Percentiles rank a stretch among this genome's conserved stretches.
Conservation (phyloP, 2,113 vertebrate species). For the Pollimyrus isidori region DNA sequence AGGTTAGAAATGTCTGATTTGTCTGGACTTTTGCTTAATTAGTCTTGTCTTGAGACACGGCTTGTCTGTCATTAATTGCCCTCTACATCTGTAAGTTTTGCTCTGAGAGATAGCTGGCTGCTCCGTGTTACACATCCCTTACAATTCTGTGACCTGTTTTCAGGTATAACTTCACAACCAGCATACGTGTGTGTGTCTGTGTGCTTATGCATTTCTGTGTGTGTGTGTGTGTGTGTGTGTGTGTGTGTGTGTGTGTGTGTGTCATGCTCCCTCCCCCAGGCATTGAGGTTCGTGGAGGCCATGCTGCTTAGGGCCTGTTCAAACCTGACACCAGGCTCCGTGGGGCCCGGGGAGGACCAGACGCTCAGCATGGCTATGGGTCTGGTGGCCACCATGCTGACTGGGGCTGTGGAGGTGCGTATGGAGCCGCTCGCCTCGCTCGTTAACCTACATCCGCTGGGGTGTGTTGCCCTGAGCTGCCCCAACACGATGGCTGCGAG, state of each 20-base stretch:
- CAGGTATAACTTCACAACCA: background rate
- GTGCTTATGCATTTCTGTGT: background rate
- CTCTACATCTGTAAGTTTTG: slow-evolving; percentile 11
- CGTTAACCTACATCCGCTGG: background rate
- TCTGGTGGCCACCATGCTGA: slow-evolving; percentile 75
- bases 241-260: background rate
- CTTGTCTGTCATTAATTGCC: background rate
- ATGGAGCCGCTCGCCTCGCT: background rate
- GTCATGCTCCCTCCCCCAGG: slow-evolving; percentile 49
- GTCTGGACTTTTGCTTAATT: background rate
- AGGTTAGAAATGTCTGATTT: background rate
- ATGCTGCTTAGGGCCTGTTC: slow-evolving; percentile 71
- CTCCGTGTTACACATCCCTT: background rate
- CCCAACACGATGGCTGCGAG: background rate
- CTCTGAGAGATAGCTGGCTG: background rate
- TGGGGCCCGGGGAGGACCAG: slow-evolving; percentile 65
- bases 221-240: too few relatives aligned
- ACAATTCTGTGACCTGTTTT: background rate
- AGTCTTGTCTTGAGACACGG: background rate
- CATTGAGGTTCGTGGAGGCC: slow-evolving; percentile 73
- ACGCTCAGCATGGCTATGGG: slow-evolving; percentile 86
- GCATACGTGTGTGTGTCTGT: background rate
- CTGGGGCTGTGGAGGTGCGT: slow-evolving; percentile 73
- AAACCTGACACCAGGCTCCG: slow-evolving; percentile 40
- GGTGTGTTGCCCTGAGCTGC: background rate